phyloP scores from a whole-genome alignment of 2,797 vertebrate species.

The Rachycentron canadum region DNA sequence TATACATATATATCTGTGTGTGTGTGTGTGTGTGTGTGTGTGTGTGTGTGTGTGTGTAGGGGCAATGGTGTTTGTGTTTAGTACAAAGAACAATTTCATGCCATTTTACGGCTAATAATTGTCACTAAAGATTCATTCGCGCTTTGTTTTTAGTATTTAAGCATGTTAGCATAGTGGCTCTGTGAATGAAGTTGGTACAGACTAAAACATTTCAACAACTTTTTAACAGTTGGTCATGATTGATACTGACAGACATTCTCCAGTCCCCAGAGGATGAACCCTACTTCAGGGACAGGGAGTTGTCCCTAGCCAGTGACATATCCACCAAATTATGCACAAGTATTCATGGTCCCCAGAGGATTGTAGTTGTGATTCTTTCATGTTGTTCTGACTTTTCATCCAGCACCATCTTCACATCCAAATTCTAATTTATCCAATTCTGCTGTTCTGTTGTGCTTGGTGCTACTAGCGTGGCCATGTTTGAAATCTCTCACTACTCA shows the following conservation, averaged over 20 bases:
- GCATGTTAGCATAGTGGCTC: not conserved
- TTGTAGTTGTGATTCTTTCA: not conserved
- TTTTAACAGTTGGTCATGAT: not conserved
- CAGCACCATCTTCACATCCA: not conserved
- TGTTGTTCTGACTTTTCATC: not conserved
- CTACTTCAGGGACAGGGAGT: not conserved
- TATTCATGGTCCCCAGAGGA: not conserved
- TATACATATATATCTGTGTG: not conserved
- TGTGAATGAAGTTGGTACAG: not conserved
- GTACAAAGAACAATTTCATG: conserved; percentile 25
- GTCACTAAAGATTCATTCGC: not conserved
- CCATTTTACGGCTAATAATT: conserved; percentile 1
- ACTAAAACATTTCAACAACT: not conserved
- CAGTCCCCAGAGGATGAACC: not conserved
- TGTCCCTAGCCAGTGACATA: too few relatives aligned
- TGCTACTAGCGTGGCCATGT: too few relatives aligned
- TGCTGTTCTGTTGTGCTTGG: not conserved
- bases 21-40: not conserved
- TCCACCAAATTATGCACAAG: not conserved
- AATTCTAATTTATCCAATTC: not conserved
- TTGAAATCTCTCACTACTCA: too few relatives aligned
- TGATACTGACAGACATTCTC: not conserved
- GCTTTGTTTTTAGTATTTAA: not conserved
- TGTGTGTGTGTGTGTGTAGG: not conserved
- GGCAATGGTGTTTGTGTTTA: not conserved